Evolutionary conservation across 2,888 invertebrate species (phyloP), one percentile per base, ranked within the genome.

Genomic region (Tuberolachnus salignus): DNA sequence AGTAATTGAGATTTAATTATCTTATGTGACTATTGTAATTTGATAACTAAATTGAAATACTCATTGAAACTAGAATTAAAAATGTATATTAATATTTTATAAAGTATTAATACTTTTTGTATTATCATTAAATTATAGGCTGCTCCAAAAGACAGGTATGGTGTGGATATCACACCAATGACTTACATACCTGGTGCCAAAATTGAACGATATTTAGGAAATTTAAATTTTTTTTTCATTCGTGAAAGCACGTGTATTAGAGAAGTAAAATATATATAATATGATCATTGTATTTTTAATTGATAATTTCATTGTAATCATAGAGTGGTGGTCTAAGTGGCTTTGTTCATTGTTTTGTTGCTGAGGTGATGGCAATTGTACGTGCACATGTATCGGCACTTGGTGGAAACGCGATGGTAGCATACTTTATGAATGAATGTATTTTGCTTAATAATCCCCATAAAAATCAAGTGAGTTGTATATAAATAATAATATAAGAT

Each of bases 361-460:
- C 94, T 70, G 98, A 98, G 89, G 93, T 97, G 19, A 86, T 97
- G 83, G 95, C 96, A 1, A 95, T 98, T 82, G 94, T 94, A 1
- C 89, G 97, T 73, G 95, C 97, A 4, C 96, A 98, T 87, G 94
- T 98, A 44, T 91, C 93, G 0, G 94, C 97, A 0, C 87, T 98
- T 49, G 97, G 97, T 42, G 98, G 98, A 4, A 97, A 98, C 86
- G 96, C 97, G 1, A 91, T 98, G 88, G 93, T 97, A 0, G 94
- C 96, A 0, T 97, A 94, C 87, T 95, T 94, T 85, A 91, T 97
- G 89, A 94, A 93, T 13, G 94, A 98, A 86, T 92, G 95, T 83
- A 92, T 95, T 84, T 87, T 98, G 57, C 91, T 94, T 81, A 94
- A 96, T 85, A 97, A 94, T 86, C 93, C 95, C 82, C 96, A 97